Conservation (phyloP, 1,140 invertebrate species). For the Heliothis virescens region DNA sequence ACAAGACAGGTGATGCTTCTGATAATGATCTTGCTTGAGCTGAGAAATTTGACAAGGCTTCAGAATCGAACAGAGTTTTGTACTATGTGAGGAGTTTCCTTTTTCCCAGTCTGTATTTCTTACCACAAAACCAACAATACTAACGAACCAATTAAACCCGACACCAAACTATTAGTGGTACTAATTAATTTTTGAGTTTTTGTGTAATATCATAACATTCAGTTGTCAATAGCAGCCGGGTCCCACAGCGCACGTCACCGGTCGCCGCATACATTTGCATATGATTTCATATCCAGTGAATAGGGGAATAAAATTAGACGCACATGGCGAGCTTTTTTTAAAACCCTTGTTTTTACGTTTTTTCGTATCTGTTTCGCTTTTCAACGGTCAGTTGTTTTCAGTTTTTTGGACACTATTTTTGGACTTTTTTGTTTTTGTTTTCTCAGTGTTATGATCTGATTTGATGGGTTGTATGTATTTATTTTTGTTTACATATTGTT, state of each 20-base stretch:
- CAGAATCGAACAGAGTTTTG: no score
- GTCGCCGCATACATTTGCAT: conserved; percentile 81
- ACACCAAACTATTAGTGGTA: not conserved
- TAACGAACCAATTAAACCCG: not conserved
- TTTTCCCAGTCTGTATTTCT: not conserved
- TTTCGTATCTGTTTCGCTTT: conserved; percentile 67
- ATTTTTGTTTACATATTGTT: no score
- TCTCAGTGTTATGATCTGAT: not conserved
- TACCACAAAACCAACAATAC: not conserved
- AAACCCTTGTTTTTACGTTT: conserved; percentile 78
- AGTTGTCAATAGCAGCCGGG: conserved; percentile 37
- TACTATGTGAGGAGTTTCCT: no score
- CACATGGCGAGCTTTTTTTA: conserved; percentile 75
- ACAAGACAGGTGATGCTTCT: no score
- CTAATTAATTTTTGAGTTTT: conserved; percentile 18
- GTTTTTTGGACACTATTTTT: conserved; percentile 26
- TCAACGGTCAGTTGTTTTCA: conserved; percentile 64
- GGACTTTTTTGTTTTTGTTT: not conserved
- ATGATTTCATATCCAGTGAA: conserved; percentile 81
- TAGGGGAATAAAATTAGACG: conserved; percentile 82
- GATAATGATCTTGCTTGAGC: no score
- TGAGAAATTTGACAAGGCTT: no score
- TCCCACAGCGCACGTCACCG: conserved; percentile 49
- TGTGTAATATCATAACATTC: conserved; percentile 27
- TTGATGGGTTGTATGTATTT: no score